Percentiles rank a stretch among this genome's conserved stretches.
Evolutionary conservation across 2,113 vertebrate species (phyloP).

Genomic region (Sinosuthora webbiana): DNA sequence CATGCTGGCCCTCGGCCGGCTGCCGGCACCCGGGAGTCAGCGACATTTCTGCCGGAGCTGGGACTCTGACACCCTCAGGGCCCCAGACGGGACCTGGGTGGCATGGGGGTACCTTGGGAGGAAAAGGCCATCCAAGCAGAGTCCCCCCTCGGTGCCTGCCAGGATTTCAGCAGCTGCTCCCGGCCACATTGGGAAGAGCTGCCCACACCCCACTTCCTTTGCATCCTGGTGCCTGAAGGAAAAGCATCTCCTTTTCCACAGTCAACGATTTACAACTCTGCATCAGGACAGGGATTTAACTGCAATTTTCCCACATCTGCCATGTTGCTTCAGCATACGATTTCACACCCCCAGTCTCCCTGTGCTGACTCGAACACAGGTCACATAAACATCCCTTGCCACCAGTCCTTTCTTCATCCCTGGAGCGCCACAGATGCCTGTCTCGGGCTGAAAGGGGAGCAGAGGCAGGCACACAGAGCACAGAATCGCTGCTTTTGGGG

Average conservation of each 20-base stretch:
- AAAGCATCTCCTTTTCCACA: not conserved
- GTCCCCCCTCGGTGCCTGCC: accelerated
- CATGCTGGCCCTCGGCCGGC: not conserved
- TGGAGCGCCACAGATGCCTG: not conserved
- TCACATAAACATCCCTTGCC: not conserved
- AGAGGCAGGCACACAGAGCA: not conserved
- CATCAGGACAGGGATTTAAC: not conserved
- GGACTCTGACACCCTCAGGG: accelerated
- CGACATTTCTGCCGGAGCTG: not conserved
- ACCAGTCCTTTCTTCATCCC: not conserved
- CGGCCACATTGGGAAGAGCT: accelerated
- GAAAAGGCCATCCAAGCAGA: not conserved
- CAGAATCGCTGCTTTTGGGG: not conserved
- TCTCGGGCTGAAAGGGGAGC: not conserved
- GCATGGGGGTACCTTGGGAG: no score
- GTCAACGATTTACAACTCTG: not conserved
- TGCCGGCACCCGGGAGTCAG: not conserved
- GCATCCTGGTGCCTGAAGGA: not conserved
- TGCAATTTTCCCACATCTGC: not conserved
- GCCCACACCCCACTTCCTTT: not conserved
- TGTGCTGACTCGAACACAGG: not conserved
- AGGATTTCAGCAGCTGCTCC: not conserved
- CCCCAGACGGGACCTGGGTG: not conserved
- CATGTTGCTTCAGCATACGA: not conserved
- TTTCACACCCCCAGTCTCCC: not conserved